Evolutionary conservation across 2,888 invertebrate genomes (phyloP), one percentile per base, ranked within the genome.

Genomic region (Netelia virgata): DNA sequence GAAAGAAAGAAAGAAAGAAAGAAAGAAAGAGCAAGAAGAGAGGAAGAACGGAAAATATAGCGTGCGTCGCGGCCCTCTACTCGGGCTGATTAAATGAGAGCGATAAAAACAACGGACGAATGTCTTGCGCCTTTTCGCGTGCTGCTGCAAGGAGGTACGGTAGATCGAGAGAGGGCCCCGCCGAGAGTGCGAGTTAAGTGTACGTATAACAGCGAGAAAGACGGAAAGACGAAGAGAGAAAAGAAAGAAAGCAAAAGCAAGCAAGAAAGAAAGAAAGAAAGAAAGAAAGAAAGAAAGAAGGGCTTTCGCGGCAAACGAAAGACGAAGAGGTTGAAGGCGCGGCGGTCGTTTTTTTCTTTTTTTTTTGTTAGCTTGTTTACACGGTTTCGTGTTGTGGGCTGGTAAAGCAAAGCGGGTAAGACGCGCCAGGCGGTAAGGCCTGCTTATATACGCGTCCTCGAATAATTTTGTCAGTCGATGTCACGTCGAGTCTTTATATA

Each of bases 71-170:
- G 84, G 82, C 72, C 81, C 73, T 85, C 82, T 85, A 82, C 55
- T 78, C 82, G 64, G 74, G 70, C 86, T 81, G 89, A 89, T 89
- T 89, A 88, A 89, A 88, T 88, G 87, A 85, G 84, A 82, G 82
- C 87, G 90, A 90, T 90, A 89, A 88, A 88, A 88, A 85, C 84
- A 86, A 86, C 87, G 86, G 77, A 78, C 87, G 85, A 88, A 86
- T 86, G 82, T 88, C 86, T 88, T 86, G 82, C 80, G 75, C 86
- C 82, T 88, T 87, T 87, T 82, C 75, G 70, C 83, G 79, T 80
- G 75, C 64, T 69, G 69, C 72, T 66, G 70, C 70, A 47, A 28
- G 63, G 41, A 50, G 47, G 61, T 28, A 61, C 47, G 64, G 23
- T 43, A 57, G 43, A 43, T 43, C 43, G 36, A 53, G 53, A 55